Evolutionary conservation across 2,113 vertebrate species (phyloP).

Genomic region (Pangasianodon hypophthalmus): DNA sequence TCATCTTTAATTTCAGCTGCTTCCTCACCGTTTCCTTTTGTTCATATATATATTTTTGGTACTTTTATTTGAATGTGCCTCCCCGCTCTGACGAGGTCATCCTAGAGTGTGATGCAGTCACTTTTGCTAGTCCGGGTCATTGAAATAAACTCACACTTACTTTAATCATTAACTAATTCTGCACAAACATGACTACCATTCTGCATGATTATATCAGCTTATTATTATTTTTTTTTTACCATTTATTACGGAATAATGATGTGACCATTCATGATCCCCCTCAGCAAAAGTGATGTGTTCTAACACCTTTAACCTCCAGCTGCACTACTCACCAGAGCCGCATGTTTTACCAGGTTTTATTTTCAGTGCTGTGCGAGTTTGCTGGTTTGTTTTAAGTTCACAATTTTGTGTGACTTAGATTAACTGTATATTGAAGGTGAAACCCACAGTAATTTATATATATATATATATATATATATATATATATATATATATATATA

Average conservation of each 20-base stretch:
- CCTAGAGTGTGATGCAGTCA: constrained; percentile 65
- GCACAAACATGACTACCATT: constrained; percentile 6
- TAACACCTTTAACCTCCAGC: constrained; percentile 27
- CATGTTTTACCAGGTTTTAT: constrained; percentile 49
- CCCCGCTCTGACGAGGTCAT: constrained; percentile 60
- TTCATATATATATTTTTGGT: constrained; percentile 36
- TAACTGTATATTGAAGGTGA: neutral
- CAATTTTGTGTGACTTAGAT: constrained; percentile 9
- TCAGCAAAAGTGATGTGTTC: constrained; percentile 61
- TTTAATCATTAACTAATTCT: constrained; percentile 3
- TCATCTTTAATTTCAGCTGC: constrained; percentile 64
- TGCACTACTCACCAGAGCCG: constrained; percentile 40
- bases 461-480: neutral
- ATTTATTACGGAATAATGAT: neutral
- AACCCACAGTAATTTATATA: neutral
- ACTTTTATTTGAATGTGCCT: constrained; percentile 59
- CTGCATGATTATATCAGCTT: neutral
- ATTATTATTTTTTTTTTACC: neutral
- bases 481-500: neutral
- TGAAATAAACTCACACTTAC: constrained; percentile 12
- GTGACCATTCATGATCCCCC: constrained; percentile 25
- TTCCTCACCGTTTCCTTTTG: constrained; percentile 50
- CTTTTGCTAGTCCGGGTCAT: constrained; percentile 65
- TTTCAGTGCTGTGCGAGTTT: constrained; percentile 33
- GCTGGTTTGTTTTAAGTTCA: neutral